Base-by-base conservation (phyloP, 2,113 vertebrate genomes). In the Burhinus bistriatus region DNA sequence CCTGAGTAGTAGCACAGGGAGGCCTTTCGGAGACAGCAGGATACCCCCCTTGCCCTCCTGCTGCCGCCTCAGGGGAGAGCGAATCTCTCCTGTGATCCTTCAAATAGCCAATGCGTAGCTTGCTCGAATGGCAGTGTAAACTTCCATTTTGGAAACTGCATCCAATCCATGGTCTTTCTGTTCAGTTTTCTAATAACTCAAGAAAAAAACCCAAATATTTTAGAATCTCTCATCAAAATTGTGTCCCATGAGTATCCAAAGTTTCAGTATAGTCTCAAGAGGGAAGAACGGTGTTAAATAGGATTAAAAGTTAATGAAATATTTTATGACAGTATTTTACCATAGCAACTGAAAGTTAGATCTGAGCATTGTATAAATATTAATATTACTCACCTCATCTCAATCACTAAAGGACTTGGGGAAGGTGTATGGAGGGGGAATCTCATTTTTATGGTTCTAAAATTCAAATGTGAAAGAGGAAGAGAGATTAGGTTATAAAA, bases 241-340 rank as follows among this genome's bases (percentile, higher is more conserved):
- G 15, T 77, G 66, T 86, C 78, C 55, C 51, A 51, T 0, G 0
- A 81, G 42, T 83, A 85, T 83, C 36, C 51, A 72, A 44, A 90
- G 36, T 78, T 91, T 89, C 54, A 45, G 23, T 59, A 11, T 30
- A 29, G 51, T 57, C 93, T 87, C 57, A 65, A 64, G 87, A 68
- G 76, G 52, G n/a, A 59, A 66, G 30, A 78, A 89, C 0, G 8
- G 77, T 92, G 64, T 96, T 97, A 96, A 95, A 96, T 9, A 93
- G 88, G 88, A 97, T 97, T 97, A 97, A 97, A 98, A 97, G 91
- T 97, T 97, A 98, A 98, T 97, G 89, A 97, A 98, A 98, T 97
- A 96, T 94, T 97, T 97, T 96, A 96, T 87, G 59, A 87, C 42
- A 91, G 77, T 82, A 92, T 93, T 97, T 97, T 95, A 94, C 83